Evolutionary conservation across 2,888 invertebrate species (phyloP), one percentile per base, ranked within the genome.

Genomic region (Acrobasis repandana): DNA sequence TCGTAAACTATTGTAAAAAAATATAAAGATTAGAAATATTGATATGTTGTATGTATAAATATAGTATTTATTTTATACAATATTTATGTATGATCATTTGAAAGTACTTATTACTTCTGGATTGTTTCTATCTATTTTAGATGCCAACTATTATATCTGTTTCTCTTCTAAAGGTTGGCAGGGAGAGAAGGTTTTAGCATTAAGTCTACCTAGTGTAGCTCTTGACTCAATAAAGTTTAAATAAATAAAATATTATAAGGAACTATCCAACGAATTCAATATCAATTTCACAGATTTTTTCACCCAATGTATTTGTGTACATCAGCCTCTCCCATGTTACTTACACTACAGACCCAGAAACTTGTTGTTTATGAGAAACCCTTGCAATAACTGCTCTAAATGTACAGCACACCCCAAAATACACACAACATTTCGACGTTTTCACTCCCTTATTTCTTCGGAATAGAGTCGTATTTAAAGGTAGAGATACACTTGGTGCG

Each of bases 301-400:
- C n/a, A 6, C 43, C 43, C 43, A 43, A 38, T n/a, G 43, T n/a
- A 43, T n/a, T 14, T n/a, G n/a, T 43, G 6, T n/a, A 43, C n/a
- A 14, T 43, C 43, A 43, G 14, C n/a, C 43, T 14, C 43, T 3
- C 43, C 36, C 16, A n/a, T 2, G 50, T 14, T 33, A 33, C 18
- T 49, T n/a, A 34, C 34, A 51, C 9, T 18, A 54, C 36, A 38
- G 36, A 38, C 36, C 52, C 52, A 34, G 36, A 54, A 20, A 34
- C 34, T 6, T 11, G 47, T 57, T 57, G 48, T 57, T 57, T 57
- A 57, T 48, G 33, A 34, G 47, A 57, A 57, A 33, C 57, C 57
- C 57, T 57, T 34, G 57, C 47, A 57, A 57, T 57, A 28, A 48
- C 57, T 15, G 16, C 48, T 16, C 48, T 57, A 57, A 57, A 57